Evolutionary conservation across 1,140 invertebrate genomes (phyloP), one percentile per base, ranked within the genome.

Genomic region (Armadillidium nasatum): DNA sequence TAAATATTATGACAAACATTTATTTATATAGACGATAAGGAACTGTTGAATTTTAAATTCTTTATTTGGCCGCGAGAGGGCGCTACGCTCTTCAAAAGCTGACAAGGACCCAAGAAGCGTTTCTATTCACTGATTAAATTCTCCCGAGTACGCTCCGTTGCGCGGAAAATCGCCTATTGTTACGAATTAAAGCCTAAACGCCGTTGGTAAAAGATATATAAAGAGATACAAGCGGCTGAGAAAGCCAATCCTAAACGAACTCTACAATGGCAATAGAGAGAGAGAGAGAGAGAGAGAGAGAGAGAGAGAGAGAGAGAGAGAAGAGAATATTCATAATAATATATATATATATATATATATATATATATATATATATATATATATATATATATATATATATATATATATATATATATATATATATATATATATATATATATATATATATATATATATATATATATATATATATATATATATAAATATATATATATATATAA

Each of bases 1-100:
- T 60, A 60, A 60, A 60, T 60, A 60, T 60, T 60, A 60, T 60
- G 50, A 60, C 50, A 60, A 33, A 60, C 50, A 60, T 19, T 33
- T 19, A 60, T 60, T 60, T 60, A 13, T 15, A 7, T 7, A 19
- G 50, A 13, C 4, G 50, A 60, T 60, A 60, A 60, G 19, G 33
- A 33, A 33, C 33, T 15, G 11, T 19, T 60, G 19, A 60, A 60
- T 60, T 60, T n/a, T n/a, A n/a, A 60, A 60, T 60, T 7, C 19
- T 19, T 60, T 60, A 60, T 60, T 7, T 1, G 19, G 7, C 50
- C 19, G 11, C 50, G 46, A 50, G 9, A 19, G 50, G 11, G 50
- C 9, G 15, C 50, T 19, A 19, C 7, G 11, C 50, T 60, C 50
- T 60, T 7, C 46, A 50, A 60, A 15, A 19, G 50, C 11, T 60